Evolutionary conservation across 2,888 invertebrate genomes (phyloP).

Genomic region (Clostera curtula): DNA sequence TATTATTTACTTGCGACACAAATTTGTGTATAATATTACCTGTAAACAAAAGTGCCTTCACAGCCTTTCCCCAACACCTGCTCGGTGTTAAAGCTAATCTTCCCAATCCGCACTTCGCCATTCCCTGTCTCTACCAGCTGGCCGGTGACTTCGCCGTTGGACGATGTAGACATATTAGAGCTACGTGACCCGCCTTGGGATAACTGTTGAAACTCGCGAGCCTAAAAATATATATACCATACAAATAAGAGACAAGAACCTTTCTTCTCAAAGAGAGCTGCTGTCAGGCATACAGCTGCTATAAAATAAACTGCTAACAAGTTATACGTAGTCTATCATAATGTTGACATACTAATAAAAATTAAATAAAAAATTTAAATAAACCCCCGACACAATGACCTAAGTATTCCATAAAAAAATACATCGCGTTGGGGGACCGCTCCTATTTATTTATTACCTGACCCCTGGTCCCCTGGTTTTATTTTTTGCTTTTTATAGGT

Average conservation of each 20-base stretch:
- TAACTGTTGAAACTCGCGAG: constrained; percentile 79
- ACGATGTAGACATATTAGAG: constrained; percentile 52
- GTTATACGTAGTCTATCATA: too few relatives aligned
- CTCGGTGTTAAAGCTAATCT: constrained; percentile 89
- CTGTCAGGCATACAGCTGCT: constrained; percentile 4
- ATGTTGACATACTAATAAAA: too few relatives aligned
- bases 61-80: constrained; percentile 96
- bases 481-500: too few relatives aligned
- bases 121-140: constrained; percentile 77
- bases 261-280: too few relatives aligned
- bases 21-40: constrained; percentile 57
- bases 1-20: background rate
- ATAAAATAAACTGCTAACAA: too few relatives aligned
- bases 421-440: too few relatives aligned
- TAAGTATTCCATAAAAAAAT: too few relatives aligned
- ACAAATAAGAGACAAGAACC: background rate
- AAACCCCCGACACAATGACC: too few relatives aligned
- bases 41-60: constrained; percentile 98
- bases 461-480: too few relatives aligned
- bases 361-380: too few relatives aligned
- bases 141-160: constrained; percentile 65
- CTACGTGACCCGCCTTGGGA: constrained; percentile 77
- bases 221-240: constrained; percentile 39
- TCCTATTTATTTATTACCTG: too few relatives aligned
- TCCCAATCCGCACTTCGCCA: constrained; percentile 85